Evolutionary conservation across 2,113 vertebrate species (phyloP).

Genomic region (Ascaphus truei): DNA sequence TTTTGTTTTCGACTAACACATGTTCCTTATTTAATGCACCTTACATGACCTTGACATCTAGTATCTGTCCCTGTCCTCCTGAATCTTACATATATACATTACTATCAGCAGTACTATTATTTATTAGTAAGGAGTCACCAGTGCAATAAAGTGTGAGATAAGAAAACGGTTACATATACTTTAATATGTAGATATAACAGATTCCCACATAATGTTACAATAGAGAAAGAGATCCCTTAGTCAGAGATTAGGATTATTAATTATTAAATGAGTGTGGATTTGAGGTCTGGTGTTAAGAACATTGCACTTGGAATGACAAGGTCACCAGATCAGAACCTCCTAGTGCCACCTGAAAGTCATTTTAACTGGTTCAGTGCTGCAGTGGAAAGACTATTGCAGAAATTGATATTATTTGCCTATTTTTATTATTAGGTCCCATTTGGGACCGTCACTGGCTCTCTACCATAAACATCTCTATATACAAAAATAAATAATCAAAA

Average conservation of each 20-base stretch:
- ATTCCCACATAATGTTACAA: neutral
- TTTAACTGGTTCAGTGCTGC: no score
- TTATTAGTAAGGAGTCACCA: neutral
- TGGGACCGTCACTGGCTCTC: no score
- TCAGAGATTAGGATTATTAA: slow-evolving; percentile 7
- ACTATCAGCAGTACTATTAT: neutral
- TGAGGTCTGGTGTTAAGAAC: slow-evolving; percentile 16
- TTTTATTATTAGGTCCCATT: no score
- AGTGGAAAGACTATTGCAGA: no score
- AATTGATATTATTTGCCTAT: no score
- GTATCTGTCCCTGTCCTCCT: neutral
- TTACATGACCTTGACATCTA: slow-evolving; percentile 25
- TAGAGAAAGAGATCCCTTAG: neutral
- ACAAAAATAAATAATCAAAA: no score
- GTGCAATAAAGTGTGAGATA: neutral
- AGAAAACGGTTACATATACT: neutral
- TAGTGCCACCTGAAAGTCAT: no score
- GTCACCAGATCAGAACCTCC: slow-evolving; percentile 17
- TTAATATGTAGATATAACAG: neutral
- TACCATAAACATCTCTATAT: no score
- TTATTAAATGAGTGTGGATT: slow-evolving; percentile 22
- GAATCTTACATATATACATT: neutral
- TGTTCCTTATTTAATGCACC: slow-evolving; percentile 15
- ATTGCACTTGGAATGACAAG: slow-evolving; percentile 6
- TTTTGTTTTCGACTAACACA: neutral